Percentiles rank a stretch among this genome's conserved stretches.
These are phyloP conservation scores for Holothuria scabra DNA, from an alignment of 53 echinoderm and acorn worm species.

Conservation along the genomic window DNA sequence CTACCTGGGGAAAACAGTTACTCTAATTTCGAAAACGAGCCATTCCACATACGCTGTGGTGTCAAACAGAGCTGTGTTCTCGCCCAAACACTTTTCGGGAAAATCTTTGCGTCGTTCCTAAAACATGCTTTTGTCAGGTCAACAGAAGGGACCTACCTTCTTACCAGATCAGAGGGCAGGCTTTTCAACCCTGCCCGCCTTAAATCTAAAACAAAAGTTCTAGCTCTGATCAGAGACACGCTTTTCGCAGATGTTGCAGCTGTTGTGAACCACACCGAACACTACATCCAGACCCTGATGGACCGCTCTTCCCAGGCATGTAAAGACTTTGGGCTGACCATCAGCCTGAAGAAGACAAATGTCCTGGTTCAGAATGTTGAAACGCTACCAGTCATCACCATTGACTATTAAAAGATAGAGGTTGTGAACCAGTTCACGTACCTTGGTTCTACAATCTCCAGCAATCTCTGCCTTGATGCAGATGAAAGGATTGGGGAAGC, in stretches of 20 bases:
- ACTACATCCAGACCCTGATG: slow-evolving; percentile 50
- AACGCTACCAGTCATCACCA: slow-evolving; percentile 38
- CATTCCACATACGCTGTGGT: slow-evolving; percentile 47
- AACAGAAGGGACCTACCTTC: slow-evolving; percentile 45
- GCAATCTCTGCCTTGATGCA: too few species aligned
- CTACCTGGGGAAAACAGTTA: too few species aligned
- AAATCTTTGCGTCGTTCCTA: slow-evolving; percentile 62
- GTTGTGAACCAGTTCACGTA: slow-evolving; percentile 31
- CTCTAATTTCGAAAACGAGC: too few species aligned
- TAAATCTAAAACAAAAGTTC: slow-evolving; percentile 42
- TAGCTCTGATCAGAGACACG: slow-evolving; percentile 56
- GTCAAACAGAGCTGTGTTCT: slow-evolving; percentile 64
- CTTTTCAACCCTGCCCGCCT: slow-evolving; percentile 64
- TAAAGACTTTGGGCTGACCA: slow-evolving; percentile 61
- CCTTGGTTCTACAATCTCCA: background rate
- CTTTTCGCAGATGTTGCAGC: slow-evolving; percentile 68
- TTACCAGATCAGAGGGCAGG: slow-evolving; percentile 55
- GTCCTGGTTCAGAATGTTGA: slow-evolving; percentile 37
- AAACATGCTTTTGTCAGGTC: slow-evolving; percentile 42
- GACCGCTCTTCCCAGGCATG: slow-evolving; percentile 51
- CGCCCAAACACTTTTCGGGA: slow-evolving; percentile 49
- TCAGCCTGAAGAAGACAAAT: slow-evolving; percentile 57
- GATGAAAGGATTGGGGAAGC: too few species aligned
- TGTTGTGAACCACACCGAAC: slow-evolving; percentile 1
- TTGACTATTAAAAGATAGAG: slow-evolving; percentile 41